A percentile compares a stretch with the other conserved stretches of the same genome.
These are phyloP conservation scores for Schrankia costaestrigalis DNA, from an alignment of 2,888 invertebrate genomes.

Conservation along the genomic window DNA sequence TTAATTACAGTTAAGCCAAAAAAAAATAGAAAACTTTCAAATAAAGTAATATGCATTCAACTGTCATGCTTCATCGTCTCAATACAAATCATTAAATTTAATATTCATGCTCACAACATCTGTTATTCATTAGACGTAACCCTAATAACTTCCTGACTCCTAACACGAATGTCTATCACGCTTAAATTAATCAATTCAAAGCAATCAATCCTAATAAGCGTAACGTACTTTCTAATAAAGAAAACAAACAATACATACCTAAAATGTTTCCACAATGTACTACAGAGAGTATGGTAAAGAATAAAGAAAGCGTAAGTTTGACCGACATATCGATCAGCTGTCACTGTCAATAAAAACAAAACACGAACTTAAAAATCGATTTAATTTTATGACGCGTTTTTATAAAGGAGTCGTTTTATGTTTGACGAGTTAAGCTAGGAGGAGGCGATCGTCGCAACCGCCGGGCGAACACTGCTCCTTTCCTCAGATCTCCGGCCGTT, in stretches of 20 bases:
- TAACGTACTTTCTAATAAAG: constrained; percentile 25
- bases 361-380: constrained; percentile 31
- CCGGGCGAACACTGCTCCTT: constrained; percentile 70
- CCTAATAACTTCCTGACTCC: constrained; percentile 26
- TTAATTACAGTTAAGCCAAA: no score
- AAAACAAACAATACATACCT: constrained; percentile 57
- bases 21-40: no score
- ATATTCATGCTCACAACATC: constrained; percentile 19
- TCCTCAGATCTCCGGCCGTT: constrained; percentile 68
- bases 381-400: constrained; percentile 47
- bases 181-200: constrained; percentile 23
- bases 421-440: constrained; percentile 34
- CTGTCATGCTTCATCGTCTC: constrained; percentile 10
- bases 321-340: constrained; percentile 56
- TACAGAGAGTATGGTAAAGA: constrained; percentile 48
- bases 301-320: constrained; percentile 60
- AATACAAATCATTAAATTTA: constrained; percentile 12
- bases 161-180: constrained; percentile 22
- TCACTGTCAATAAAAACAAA: constrained; percentile 29
- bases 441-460: constrained; percentile 66
- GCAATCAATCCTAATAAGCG: constrained; percentile 20
- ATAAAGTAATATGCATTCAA: no score
- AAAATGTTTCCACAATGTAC: constrained; percentile 65
- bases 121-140: constrained; percentile 24
- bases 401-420: constrained; percentile 41